Conservation (phyloP, 35 echinoderm and acorn worm genomes). For the Patiria miniata region DNA sequence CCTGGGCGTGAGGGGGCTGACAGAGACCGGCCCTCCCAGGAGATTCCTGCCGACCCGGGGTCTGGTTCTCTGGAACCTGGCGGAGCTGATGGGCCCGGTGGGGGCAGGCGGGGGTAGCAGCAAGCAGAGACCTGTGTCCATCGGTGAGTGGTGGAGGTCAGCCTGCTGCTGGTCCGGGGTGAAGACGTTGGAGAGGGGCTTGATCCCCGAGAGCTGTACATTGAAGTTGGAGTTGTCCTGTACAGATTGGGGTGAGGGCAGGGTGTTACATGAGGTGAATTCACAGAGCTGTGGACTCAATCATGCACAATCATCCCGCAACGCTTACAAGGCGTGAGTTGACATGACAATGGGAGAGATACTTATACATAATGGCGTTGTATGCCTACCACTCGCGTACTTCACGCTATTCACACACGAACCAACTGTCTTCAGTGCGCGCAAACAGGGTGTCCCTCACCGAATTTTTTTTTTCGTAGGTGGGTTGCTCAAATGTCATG, state of each 20-base stretch:
- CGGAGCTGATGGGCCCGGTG: neutral
- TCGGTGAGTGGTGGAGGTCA: slow-evolving; percentile 1
- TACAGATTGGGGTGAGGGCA: neutral
- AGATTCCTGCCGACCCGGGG: slow-evolving; percentile 44
- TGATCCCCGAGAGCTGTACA: slow-evolving; percentile 67
- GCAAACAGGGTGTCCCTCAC: too few relatives aligned
- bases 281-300: too few relatives aligned
- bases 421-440: too few relatives aligned
- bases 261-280: too few relatives aligned
- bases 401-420: too few relatives aligned
- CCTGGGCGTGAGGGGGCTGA: slow-evolving; percentile 78
- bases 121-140: neutral
- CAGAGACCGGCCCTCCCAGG: slow-evolving; percentile 22
- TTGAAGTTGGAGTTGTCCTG: slow-evolving; percentile 33
- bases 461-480: too few relatives aligned
- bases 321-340: too few relatives aligned
- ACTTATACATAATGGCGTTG: too few relatives aligned
- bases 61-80: slow-evolving; percentile 26
- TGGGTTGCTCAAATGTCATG: too few relatives aligned
- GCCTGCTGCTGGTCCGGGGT: slow-evolving; percentile 42
- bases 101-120: slow-evolving; percentile 58
- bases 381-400: too few relatives aligned
- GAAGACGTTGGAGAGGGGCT: slow-evolving; percentile 60
- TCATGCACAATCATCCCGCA: too few relatives aligned
- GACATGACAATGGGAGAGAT: too few relatives aligned